Conservation (phyloP, 2,113 vertebrate genomes). For the Plectropomus leopardus region DNA sequence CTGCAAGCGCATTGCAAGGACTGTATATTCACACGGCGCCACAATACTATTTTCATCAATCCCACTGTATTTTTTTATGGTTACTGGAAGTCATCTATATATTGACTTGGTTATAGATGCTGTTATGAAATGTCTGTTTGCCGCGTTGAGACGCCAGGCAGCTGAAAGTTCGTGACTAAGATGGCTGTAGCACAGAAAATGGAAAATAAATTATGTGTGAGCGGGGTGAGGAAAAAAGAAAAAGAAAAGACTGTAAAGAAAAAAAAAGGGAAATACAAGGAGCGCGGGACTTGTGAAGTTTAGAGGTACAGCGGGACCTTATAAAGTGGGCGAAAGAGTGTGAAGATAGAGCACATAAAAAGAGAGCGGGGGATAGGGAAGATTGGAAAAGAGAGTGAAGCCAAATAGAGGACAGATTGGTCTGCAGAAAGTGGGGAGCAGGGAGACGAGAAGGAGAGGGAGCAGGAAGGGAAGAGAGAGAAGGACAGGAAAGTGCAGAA, state of each 20-base stretch:
- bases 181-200: slow-evolving; percentile 41
- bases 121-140: slow-evolving; percentile 27
- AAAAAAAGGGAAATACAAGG: slow-evolving; percentile 53
- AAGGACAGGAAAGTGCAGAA: slow-evolving; percentile 16
- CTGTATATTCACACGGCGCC: not conserved
- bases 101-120: slow-evolving; percentile 12
- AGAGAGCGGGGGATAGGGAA: slow-evolving; percentile 44
- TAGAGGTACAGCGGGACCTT: slow-evolving; percentile 71
- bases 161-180: slow-evolving; percentile 37
- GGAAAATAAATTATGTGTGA: slow-evolving; percentile 46
- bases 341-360: slow-evolving; percentile 72
- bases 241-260: slow-evolving; percentile 44
- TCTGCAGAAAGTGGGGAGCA: slow-evolving; percentile 53
- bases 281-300: slow-evolving; percentile 71
- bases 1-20: not conserved
- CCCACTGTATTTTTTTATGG: slow-evolving; percentile 1
- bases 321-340: slow-evolving; percentile 60
- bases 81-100: slow-evolving; percentile 2
- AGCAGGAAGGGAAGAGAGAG: slow-evolving; percentile 36
- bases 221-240: not conserved
- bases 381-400: slow-evolving; percentile 69
- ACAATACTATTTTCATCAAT: not conserved
- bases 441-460: slow-evolving; percentile 43
- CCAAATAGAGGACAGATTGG: slow-evolving; percentile 70
- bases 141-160: slow-evolving; percentile 27